Evolutionary conservation across 2,113 vertebrate genomes (phyloP).

Genomic region (Chrysemys picta): DNA sequence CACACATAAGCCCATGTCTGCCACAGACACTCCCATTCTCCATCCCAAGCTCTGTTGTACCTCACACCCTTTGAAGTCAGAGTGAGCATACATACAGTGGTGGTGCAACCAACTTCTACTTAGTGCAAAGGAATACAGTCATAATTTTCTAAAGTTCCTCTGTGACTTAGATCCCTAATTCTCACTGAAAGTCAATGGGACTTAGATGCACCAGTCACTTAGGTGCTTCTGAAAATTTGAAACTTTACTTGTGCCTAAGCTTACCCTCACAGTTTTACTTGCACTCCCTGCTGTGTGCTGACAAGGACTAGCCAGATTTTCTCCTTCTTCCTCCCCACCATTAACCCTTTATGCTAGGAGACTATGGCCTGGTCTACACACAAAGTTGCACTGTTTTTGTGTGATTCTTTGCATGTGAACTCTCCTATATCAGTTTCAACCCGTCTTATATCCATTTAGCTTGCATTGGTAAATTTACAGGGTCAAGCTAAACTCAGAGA

Average conservation of each 20-base stretch:
- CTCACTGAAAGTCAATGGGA: neutral
- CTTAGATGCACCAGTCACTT: neutral
- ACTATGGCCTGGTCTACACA: neutral
- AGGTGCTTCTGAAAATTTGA: neutral
- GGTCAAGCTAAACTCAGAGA: neutral
- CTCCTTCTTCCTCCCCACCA: neutral
- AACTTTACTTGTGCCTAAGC: neutral
- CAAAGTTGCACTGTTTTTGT: neutral
- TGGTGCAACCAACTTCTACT: neutral
- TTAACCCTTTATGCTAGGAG: neutral
- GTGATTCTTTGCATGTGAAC: neutral
- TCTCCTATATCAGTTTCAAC: neutral
- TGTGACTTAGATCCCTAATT: neutral
- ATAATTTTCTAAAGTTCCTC: neutral
- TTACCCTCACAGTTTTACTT: neutral
- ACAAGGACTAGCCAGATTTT: neutral
- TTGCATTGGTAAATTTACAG: neutral
- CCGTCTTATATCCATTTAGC: neutral
- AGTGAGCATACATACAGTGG: neutral
- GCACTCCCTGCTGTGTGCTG: neutral
- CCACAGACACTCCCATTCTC: neutral
- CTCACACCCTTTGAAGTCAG: rapidly evolving
- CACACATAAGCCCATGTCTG: conserved; percentile 33
- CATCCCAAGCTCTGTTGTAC: neutral
- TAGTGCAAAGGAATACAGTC: neutral